Percentiles rank a stretch among this genome's conserved stretches.
Evolutionary conservation across 2,113 vertebrate species (phyloP).

Genomic region (Zeus faber): DNA sequence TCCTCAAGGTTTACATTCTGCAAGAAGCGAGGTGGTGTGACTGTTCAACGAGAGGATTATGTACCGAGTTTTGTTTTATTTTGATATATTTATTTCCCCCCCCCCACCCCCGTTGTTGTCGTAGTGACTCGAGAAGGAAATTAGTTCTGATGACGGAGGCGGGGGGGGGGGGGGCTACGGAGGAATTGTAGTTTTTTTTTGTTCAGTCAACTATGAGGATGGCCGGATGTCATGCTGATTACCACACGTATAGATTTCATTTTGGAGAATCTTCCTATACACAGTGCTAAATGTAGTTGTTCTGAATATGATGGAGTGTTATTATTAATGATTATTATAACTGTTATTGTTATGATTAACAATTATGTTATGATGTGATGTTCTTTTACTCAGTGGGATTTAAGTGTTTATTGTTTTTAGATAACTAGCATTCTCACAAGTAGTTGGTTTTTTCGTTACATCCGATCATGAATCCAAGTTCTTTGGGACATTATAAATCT

Average conservation of each 20-base stretch:
- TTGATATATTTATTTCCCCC: too few relatives aligned
- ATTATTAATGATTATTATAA: constrained; percentile 74
- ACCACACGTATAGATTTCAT: constrained; percentile 60
- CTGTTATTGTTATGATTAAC: constrained; percentile 80
- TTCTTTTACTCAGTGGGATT: constrained; percentile 78
- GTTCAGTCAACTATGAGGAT: constrained; percentile 44
- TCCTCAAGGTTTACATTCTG: constrained; percentile 68
- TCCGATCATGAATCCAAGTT: constrained; percentile 59
- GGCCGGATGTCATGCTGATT: constrained; percentile 40
- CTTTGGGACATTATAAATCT: constrained; percentile 49
- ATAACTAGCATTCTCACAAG: constrained; percentile 72
- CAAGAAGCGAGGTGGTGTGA: constrained; percentile 40
- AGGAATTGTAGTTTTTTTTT: constrained; percentile 24
- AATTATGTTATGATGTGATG: constrained; percentile 79
- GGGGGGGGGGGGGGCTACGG: constrained; percentile 15
- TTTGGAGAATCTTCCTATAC: constrained; percentile 80
- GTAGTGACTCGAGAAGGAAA: constrained; percentile 11
- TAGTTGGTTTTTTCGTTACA: constrained; percentile 63
- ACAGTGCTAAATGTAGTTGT: constrained; percentile 80
- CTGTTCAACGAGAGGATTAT: constrained; percentile 37
- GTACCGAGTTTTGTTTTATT: constrained; percentile 22
- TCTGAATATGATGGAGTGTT: constrained; percentile 80
- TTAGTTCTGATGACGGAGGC: constrained; percentile 15
- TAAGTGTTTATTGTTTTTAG: constrained; percentile 80
- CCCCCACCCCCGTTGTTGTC: too few relatives aligned